A percentile compares a stretch with the other conserved stretches of the same genome.
Evolutionary conservation across 2,113 vertebrate species (phyloP).

Genomic region (Podarcis muralis): DNA sequence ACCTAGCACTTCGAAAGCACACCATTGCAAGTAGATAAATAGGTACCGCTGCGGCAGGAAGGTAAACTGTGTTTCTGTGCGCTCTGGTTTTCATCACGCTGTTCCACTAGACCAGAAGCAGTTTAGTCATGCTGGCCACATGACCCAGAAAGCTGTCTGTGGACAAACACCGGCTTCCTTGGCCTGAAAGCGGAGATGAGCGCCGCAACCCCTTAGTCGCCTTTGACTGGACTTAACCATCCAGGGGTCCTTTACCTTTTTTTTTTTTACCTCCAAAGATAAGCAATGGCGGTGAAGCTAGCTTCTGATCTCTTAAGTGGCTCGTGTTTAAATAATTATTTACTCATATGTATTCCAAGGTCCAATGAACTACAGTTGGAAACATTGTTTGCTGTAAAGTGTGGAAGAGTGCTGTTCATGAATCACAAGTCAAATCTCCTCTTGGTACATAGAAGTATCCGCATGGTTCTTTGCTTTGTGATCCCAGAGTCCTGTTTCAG

Average conservation of each 20-base stretch:
- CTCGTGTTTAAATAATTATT: background rate
- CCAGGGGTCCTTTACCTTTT: too few species aligned
- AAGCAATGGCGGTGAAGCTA: background rate
- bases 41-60: too few species aligned
- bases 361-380: background rate
- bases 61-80: fast-evolving
- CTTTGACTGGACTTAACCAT: too few species aligned
- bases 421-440: background rate
- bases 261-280: background rate
- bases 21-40: too few species aligned
- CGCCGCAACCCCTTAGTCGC: too few species aligned
- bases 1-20: too few species aligned
- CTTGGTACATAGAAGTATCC: background rate
- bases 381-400: background rate
- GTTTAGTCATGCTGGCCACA: too few species aligned
- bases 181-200: too few species aligned
- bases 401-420: background rate
- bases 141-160: too few species aligned
- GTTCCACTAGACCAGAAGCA: too few species aligned
- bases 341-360: background rate
- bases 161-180: too few species aligned
- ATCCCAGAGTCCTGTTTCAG: background rate
- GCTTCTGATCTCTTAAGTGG: background rate
- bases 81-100: too few species aligned
- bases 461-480: background rate